Evolutionary conservation across 2,888 invertebrate species (phyloP), one percentile per base, ranked within the genome.

Genomic region (Spilosoma lubricipeda): DNA sequence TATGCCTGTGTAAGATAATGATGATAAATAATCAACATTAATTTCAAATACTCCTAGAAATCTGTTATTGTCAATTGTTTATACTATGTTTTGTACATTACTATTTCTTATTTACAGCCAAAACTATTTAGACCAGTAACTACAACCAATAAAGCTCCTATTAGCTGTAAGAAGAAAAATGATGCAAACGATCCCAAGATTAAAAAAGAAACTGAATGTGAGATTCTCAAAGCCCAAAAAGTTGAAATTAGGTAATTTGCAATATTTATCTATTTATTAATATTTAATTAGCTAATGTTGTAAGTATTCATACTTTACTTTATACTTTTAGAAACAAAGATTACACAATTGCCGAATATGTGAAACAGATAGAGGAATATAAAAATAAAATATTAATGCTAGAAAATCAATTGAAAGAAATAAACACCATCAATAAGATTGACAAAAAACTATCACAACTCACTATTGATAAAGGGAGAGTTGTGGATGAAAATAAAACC

Each of bases 321-420:
- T 36, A 45, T 63, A 71, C 63, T 73, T 92, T 67, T 84, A 95
- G 95, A 79, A 95, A 95, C 78, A 95, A 95, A 82, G 93, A 95
- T 80, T 89, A 92, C 64, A 94, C 95, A 71, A 94, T 95, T 77
- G 79, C 83, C 63, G 95, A 95, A 84, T 94, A 94, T 75, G 92
- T 90, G 73, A 94, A 91, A 86, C 94, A 94, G 85, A 94, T 95
- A 83, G 94, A 95, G 82, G 95, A 95, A 71, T 87, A 94, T 4
- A 94, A 93, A 88, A 88, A 84, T 86, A 91, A 92, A 84, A 91
- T 95, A 73, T 89, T 90, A 45, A 80, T 80, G 67, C 84, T 95
- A 42, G 90, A 92, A 82, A 86, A 85, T 48, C 85, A 89, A 85
- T 76, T 92, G 3, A 74, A 77, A 59, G 81, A 78, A 33, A 68